Conservation (phyloP, 2,113 vertebrate genomes). For the Phylloscopus trochiloides region DNA sequence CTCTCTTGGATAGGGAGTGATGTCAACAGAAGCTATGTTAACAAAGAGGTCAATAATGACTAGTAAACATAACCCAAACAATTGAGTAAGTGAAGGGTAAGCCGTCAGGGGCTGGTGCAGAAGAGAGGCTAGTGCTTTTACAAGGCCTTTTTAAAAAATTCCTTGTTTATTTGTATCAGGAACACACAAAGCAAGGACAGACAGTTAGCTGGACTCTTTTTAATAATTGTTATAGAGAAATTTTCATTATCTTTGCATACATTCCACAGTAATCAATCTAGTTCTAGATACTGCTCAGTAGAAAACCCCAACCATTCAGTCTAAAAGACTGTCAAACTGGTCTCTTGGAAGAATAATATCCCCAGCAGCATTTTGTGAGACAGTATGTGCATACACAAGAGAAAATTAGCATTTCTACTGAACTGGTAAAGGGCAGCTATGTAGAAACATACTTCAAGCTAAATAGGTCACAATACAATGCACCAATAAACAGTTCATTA, state of each 20-base stretch:
- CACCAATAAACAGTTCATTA: background rate
- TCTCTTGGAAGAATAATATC: background rate
- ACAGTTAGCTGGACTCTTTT: background rate
- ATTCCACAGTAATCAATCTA: background rate
- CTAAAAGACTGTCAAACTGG: background rate
- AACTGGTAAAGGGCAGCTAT: background rate
- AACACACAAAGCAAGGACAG: background rate
- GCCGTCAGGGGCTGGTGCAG: background rate
- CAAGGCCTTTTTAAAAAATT: background rate
- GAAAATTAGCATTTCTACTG: background rate
- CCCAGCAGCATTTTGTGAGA: background rate
- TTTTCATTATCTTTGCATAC: background rate
- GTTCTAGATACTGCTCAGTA: background rate
- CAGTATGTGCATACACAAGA: background rate
- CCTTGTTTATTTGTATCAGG: background rate
- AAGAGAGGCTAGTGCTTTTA: background rate
- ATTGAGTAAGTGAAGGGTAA: constrained; percentile 35
- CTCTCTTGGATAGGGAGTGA: constrained; percentile 48
- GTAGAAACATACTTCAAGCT: background rate
- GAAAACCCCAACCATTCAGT: background rate
- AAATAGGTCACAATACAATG: background rate
- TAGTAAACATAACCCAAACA: constrained; percentile 53
- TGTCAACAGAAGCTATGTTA: constrained; percentile 64
- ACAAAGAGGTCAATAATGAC: constrained; percentile 62
- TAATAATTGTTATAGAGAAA: background rate